Percentiles rank a stretch among this genome's conserved stretches.
Evolutionary conservation across 2,888 invertebrate species (phyloP).

Genomic region (Himalopsyche japonica): DNA sequence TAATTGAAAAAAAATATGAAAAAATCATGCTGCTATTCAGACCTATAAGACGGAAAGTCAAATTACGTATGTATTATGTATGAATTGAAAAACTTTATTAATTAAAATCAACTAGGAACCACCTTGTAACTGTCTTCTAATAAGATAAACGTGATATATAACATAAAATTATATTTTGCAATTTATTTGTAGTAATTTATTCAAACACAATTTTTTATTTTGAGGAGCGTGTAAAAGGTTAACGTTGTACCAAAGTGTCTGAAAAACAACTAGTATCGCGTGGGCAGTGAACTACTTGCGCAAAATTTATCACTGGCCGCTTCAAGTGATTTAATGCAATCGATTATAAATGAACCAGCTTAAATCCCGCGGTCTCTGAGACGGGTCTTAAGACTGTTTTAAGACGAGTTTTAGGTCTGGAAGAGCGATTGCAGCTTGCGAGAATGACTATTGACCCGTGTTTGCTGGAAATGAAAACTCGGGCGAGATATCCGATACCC

Average conservation of each 20-base stretch:
- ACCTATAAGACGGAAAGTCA: too few species aligned
- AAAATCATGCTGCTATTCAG: too few species aligned
- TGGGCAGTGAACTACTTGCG: constrained; percentile 33
- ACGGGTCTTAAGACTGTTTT: background rate
- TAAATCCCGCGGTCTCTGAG: constrained; percentile 3
- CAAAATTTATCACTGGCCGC: constrained; percentile 9
- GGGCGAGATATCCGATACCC: background rate
- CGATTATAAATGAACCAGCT: constrained; percentile 40
- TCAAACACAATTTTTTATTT: too few species aligned
- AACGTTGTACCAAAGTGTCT: background rate
- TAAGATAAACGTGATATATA: too few species aligned
- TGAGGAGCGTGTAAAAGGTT: too few species aligned
- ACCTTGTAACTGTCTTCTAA: too few species aligned
- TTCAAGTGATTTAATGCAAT: constrained; percentile 37
- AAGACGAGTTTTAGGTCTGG: background rate
- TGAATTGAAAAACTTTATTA: too few species aligned
- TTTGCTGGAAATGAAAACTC: background rate
- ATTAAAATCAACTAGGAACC: too few species aligned
- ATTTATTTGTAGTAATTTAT: too few species aligned
- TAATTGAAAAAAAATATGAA: too few species aligned
- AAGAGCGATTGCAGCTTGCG: background rate
- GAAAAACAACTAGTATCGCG: constrained; percentile 20
- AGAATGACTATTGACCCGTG: background rate
- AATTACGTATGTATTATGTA: too few species aligned
- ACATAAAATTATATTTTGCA: too few species aligned